Conservation (phyloP, 1,140 invertebrate genomes). For the Dendrolimus punctatus region DNA sequence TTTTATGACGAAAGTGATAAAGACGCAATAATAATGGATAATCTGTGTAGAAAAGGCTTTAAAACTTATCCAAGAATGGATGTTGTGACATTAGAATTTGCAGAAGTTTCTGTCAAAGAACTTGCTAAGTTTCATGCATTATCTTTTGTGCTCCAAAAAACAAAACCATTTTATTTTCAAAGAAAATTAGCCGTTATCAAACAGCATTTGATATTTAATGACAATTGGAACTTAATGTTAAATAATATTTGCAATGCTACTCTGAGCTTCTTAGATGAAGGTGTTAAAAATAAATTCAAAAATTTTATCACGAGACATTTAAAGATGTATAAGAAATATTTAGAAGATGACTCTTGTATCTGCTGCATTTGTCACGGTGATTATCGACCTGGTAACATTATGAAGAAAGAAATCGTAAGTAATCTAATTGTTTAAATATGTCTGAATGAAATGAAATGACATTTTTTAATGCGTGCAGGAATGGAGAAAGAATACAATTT, state of each 20-base stretch:
- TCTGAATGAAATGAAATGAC: too few relatives aligned
- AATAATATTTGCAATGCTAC: constrained; percentile 8
- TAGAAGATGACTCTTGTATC: constrained; percentile 16
- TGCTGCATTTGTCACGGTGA: constrained; percentile 27
- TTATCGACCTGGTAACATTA: constrained; percentile 24
- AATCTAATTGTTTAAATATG: background rate
- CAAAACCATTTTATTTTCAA: constrained; percentile 22
- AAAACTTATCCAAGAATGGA: constrained; percentile 20
- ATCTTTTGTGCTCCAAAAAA: constrained; percentile 21
- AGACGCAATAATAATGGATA: constrained; percentile 23
- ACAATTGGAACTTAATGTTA: constrained; percentile 10
- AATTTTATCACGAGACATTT: constrained; percentile 20
- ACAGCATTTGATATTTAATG: constrained; percentile 10
- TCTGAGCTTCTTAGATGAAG: constrained; percentile 22
- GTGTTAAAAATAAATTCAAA: constrained; percentile 19
- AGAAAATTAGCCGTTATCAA: constrained; percentile 17
- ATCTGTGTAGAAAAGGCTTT: constrained; percentile 23
- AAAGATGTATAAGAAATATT: constrained; percentile 27
- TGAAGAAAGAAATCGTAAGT: constrained; percentile 27
- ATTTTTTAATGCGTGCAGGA: too few relatives aligned
- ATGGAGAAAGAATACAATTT: too few relatives aligned
- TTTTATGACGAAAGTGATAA: constrained; percentile 13
- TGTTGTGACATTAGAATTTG: constrained; percentile 15
- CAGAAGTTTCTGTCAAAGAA: constrained; percentile 16
- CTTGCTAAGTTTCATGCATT: constrained; percentile 30